Evolutionary conservation across 2,113 vertebrate species (phyloP).

Genomic region (Ptilonorhynchus violaceus): DNA sequence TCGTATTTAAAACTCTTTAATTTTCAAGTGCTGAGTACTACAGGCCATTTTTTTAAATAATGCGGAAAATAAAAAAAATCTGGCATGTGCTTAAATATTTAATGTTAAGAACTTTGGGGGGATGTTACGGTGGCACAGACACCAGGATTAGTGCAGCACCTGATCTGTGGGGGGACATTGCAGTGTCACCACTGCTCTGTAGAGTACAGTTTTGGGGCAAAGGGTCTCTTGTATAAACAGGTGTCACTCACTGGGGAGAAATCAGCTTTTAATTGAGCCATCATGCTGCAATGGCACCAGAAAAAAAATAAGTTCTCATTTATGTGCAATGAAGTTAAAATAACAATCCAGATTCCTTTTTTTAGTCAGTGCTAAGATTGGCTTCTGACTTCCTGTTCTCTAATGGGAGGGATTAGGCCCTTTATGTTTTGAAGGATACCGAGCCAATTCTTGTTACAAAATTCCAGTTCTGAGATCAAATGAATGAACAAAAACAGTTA

Average conservation of each 20-base stretch:
- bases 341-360: background rate
- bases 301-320: background rate
- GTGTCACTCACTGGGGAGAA: background rate
- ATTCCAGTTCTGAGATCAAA: constrained; percentile 12
- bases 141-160: background rate
- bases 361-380: constrained; percentile 5
- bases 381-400: constrained; percentile 45
- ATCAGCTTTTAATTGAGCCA: background rate
- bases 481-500: background rate
- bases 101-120: background rate
- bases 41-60: background rate
- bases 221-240: background rate
- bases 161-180: background rate
- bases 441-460: constrained; percentile 16
- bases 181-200: background rate
- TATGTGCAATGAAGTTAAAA: constrained; percentile 1
- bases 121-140: rapidly evolving
- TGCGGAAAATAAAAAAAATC: background rate
- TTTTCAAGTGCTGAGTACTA: background rate
- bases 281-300: background rate
- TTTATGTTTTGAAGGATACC: constrained; percentile 10
- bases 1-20: constrained; percentile 13
- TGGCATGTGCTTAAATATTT: background rate
- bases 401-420: background rate
- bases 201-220: background rate